Evolutionary conservation across 2,113 vertebrate species (phyloP), one percentile per base, ranked within the genome.

Genomic region (Fregetta grallaria): DNA sequence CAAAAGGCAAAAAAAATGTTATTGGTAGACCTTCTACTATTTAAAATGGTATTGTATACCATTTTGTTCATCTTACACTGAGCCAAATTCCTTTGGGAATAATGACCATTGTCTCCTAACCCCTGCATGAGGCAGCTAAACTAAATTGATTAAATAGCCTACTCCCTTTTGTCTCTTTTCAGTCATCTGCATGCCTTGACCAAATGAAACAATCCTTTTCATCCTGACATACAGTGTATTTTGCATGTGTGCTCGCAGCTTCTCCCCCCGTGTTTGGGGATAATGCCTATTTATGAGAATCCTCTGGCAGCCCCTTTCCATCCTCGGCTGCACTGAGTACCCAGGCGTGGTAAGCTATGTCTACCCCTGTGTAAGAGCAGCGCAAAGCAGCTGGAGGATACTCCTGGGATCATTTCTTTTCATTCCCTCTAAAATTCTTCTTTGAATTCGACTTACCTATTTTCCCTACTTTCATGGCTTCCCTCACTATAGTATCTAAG

Each of bases 311-410:
- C 8, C 12, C 11, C 40, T 50, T 45, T 73, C 36, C 10, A 13
- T 17, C 26, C 61, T 47, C 40, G 15, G 66, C 19, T 68, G 49
- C 9, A 19, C 52, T 23, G 44, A 13, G 4, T 16, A 29, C 16
- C 29, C 29, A 58, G 38, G 30, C 3, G 1, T 15, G 9, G n/a
- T 34, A 58, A 83, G 6, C 42, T 34, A 19, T 0, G 0, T 27
- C 38, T 52, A 27, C 26, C 22, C 21, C 32, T 68, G 19, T 12
- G 3, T 34, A 68, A 87, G 6, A 63, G 58, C 61, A 91, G 47
- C 30, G 71, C 42, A 74, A 44, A 50, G 22, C 44, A 73, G 30
- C 9, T 45, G 38, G 22, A 90, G 29, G 25, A 21, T 20, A 55
- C 71, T 71, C 22, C 15, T 59, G 36, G 12, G 36, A 40, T n/a